These are phyloP conservation scores for Platalea minor DNA, from an alignment of 2,797 vertebrate species.

Conservation along the genomic window DNA sequence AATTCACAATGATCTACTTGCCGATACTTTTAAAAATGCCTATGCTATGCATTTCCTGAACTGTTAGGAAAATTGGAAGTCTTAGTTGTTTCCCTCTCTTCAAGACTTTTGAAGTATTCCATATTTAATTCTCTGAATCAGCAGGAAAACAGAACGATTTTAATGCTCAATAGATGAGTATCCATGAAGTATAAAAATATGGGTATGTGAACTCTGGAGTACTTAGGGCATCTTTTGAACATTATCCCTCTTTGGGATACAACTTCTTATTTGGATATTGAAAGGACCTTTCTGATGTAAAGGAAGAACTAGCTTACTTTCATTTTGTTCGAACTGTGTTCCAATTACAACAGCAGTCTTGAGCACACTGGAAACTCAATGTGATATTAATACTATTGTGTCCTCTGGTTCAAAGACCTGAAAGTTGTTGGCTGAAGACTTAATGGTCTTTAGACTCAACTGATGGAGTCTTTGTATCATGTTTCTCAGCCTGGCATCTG, in stretches of 20 bases:
- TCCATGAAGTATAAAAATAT: not conserved
- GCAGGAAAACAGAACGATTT: not conserved
- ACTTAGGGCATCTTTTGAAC: not conserved
- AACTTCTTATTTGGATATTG: not conserved
- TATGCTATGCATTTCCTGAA: not conserved
- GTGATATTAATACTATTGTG: not conserved
- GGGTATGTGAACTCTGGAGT: not conserved
- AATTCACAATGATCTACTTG: not conserved
- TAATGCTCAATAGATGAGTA: not conserved
- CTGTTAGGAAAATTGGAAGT: not conserved
- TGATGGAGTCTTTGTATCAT: not conserved
- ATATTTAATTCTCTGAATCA: not conserved
- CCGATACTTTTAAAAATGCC: not conserved
- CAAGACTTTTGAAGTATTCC: not conserved
- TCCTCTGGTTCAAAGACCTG: not conserved
- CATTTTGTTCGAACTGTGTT: not conserved
- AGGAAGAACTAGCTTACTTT: not conserved
- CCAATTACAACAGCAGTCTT: not conserved
- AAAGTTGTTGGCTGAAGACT: not conserved
- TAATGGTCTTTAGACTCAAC: not conserved
- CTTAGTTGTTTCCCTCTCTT: not conserved
- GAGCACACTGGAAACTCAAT: not conserved
- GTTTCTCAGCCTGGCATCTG: not conserved
- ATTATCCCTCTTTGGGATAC: not conserved
- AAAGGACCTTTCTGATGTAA: not conserved